A percentile compares a stretch with the other conserved stretches of the same genome.
These are phyloP conservation scores for Myiothlypis chrysogaster DNA, from an alignment of 2,797 vertebrate species.

Conservation along the genomic window DNA sequence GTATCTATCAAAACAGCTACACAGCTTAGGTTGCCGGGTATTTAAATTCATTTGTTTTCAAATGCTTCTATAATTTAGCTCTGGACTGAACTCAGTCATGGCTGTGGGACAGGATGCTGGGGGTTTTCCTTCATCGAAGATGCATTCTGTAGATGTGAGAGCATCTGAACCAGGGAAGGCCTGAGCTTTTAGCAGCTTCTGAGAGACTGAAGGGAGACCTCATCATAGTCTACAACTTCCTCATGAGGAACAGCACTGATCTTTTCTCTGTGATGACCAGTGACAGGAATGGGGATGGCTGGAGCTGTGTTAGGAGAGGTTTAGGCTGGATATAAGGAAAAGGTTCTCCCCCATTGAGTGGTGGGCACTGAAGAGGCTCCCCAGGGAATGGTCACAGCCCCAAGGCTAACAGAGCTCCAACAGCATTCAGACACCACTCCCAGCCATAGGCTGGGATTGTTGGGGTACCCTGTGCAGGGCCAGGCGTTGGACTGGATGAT, in stretches of 20 bases:
- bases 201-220: background rate
- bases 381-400: rapidly evolving
- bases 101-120: rapidly evolving
- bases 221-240: background rate
- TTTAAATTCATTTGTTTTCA: background rate
- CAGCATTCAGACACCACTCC: rapidly evolving
- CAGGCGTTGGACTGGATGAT: background rate
- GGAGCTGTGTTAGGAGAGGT: background rate
- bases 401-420: background rate
- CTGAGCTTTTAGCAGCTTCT: background rate
- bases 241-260: background rate
- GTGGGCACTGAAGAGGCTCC: background rate
- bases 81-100: background rate
- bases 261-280: background rate
- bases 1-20: background rate
- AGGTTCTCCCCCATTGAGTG: background rate
- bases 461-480: background rate
- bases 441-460: background rate
- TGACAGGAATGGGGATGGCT: background rate
- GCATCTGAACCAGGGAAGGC: background rate
- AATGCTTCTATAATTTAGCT: background rate
- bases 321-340: background rate
- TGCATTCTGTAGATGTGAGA: background rate
- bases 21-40: background rate
- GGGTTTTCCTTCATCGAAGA: background rate